Base-by-base conservation (phyloP, 92 coral and sea anemone genomes). In the Epizoanthus illoricatus region DNA sequence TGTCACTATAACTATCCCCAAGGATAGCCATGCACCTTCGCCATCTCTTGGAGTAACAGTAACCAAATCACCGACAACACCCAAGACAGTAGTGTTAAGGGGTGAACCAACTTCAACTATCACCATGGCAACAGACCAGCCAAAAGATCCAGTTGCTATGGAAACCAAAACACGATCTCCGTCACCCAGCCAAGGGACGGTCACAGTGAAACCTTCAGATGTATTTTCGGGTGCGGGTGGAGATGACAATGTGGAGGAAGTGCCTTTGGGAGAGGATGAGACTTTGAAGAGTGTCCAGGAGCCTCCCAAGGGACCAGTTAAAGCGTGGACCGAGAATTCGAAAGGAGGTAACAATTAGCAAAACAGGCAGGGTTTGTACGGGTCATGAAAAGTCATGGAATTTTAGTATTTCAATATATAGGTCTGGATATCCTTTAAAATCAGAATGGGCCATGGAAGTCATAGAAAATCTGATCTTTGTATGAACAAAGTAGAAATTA, bases 251-350 rank as follows among this genome's bases (percentile, higher is more conserved):
- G 72, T 81, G 41, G 84, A 84, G 49, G 54, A 85, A 28, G 76
- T 73, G 11, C 28, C 88, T 3, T 69, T 74, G 59, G 69, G 73
- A 20, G 85, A 65, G 63, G 71, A 75, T 42, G 75, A 71, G 43
- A 15, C 72, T 4, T 18, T 72, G 43, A 56, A 73, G 20, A 43
- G 39, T 23, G 86, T 83, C 54, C 69, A 86, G 58, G 76, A 65
- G 36, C 71, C 71, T 3, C 89, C 98, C 15, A 80, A 36, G 65
- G 85, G 90, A 76, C 97, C 96, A 1, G 71, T 90, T 0, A 90
- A 87, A 71, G 99, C 99, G 45, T 96, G 99, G 99, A 93, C 88
- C 54, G 93, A 85, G 55, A 73, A 86, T 12, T 56, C 90, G 0
- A 45, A 65, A 52, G 43, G 63, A 74, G 75, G 90, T 87, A 86